Base-by-base conservation (phyloP, 2,797 vertebrate species). In the Alosa sapidissima region DNA sequence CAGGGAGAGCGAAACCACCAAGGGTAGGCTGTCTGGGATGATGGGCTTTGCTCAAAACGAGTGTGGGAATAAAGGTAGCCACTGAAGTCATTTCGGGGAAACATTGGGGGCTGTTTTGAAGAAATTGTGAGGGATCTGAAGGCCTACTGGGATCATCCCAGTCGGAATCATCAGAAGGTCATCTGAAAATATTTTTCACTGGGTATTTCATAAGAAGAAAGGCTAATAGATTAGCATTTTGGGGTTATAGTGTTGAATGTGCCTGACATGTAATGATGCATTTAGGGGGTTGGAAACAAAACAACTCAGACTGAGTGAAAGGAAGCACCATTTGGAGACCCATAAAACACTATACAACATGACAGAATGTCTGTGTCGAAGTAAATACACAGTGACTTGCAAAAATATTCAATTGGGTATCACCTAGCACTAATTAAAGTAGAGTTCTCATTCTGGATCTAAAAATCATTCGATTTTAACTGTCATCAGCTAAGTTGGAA, bases 1-100 rank as follows among this genome's bases (percentile, higher is more conserved):
- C 87, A 93, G 98, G 86, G 98, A 99, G 92, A 99, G 98, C 0
- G 98, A 99, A 94, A 99, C 98, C 84, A 99, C 98, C 0, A 99
- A 99, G 97, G 98, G 98, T 99, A 92, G 90, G 87, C 65, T 3
- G 36, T 8, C 36, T 19, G 36, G 19, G 68, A 36, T 36, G 68
- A 6, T 72, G 60, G 19, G n/a, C 21, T 81, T 45, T 45, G 84
- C 93, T 55, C 5, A 55, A 36, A 14, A 54, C 52, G 10, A 10
- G 65, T 14, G 24, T 8, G 24, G 11, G 24, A 33, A 65, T 5
- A 62, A 24, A 19, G 7, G 21, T 0, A 60, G n/a, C 7, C 60
- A 28, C 60, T 65, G 10, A 33, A 41, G 6, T 36, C 33, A 72
- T 75, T 75, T 75, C 36, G 16, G 33, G 28, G 52, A 36, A 33